Percentiles rank a stretch among this genome's conserved stretches.
Evolutionary conservation across 2,113 vertebrate genomes (phyloP).

Genomic region (Prunella himalayana): DNA sequence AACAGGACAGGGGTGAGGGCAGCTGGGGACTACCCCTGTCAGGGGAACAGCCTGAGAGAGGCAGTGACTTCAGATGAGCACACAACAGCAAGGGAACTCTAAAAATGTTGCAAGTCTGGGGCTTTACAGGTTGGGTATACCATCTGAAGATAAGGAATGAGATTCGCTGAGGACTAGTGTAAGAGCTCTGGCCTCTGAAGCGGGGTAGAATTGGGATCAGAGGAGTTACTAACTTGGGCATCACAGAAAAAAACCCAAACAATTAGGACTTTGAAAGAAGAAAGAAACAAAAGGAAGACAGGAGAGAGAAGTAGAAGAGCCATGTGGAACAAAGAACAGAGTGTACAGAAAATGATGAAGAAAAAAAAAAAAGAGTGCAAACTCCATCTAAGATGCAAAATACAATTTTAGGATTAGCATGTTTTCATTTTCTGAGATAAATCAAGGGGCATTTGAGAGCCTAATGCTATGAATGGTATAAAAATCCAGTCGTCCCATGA

Average conservation of each 20-base stretch:
- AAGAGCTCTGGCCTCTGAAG: background rate
- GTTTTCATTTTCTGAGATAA: constrained; percentile 9
- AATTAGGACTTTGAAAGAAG: background rate
- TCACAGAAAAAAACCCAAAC: background rate
- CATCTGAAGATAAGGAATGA: background rate
- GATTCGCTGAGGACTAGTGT: background rate
- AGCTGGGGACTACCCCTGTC: background rate
- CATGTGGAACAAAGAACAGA: background rate
- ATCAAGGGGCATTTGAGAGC: background rate
- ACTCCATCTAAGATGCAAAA: background rate
- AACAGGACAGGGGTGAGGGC: background rate
- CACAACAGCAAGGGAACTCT: background rate
- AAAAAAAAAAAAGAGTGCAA: background rate
- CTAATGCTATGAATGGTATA: background rate
- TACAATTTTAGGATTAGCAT: background rate
- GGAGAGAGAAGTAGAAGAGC: background rate
- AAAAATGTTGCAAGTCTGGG: background rate
- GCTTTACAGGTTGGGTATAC: background rate
- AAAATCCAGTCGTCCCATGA: background rate
- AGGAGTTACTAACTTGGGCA: background rate
- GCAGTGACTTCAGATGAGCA: background rate
- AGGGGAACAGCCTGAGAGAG: background rate
- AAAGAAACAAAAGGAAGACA: background rate
- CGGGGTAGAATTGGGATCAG: background rate
- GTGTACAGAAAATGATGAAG: background rate